These are phyloP conservation scores for Anas acuta DNA, from an alignment of 2,797 vertebrate genomes.

Conservation along the genomic window DNA sequence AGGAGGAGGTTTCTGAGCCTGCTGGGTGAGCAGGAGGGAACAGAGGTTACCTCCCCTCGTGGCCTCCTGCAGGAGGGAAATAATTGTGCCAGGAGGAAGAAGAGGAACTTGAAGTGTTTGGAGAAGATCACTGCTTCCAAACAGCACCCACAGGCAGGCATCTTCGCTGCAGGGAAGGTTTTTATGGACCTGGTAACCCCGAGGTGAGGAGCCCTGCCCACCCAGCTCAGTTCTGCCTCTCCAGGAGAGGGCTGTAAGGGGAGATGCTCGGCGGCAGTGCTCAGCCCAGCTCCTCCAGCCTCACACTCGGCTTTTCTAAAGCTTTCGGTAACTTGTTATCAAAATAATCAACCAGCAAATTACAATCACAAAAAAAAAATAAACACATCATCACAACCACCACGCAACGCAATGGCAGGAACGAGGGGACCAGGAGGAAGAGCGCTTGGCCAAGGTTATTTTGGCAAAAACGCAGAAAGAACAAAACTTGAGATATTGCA, in stretches of 20 bases:
- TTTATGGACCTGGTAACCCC: neutral
- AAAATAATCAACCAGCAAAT: neutral
- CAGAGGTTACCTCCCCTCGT: neutral
- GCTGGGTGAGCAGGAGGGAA: neutral
- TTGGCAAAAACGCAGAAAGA: neutral
- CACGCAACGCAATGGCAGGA: neutral
- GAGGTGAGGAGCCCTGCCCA: accelerated
- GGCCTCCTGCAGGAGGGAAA: neutral
- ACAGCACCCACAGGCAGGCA: neutral
- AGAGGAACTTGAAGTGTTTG: neutral
- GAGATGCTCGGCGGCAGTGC: neutral
- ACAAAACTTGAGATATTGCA: neutral
- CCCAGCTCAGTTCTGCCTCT: neutral
- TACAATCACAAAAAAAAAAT: neutral
- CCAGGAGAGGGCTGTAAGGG: neutral
- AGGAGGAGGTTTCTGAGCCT: neutral
- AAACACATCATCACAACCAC: neutral
- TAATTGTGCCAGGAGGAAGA: neutral
- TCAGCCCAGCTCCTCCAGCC: neutral
- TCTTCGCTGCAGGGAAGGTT: neutral
- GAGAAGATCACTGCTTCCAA: accelerated
- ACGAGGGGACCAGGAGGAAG: neutral
- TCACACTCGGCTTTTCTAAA: neutral
- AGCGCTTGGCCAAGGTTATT: neutral
- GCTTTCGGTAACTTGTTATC: neutral